A percentile compares a stretch with the other conserved stretches of the same genome.
Evolutionary conservation across 1,140 invertebrate genomes (phyloP).

Genomic region (Drosophila baimaii): DNA sequence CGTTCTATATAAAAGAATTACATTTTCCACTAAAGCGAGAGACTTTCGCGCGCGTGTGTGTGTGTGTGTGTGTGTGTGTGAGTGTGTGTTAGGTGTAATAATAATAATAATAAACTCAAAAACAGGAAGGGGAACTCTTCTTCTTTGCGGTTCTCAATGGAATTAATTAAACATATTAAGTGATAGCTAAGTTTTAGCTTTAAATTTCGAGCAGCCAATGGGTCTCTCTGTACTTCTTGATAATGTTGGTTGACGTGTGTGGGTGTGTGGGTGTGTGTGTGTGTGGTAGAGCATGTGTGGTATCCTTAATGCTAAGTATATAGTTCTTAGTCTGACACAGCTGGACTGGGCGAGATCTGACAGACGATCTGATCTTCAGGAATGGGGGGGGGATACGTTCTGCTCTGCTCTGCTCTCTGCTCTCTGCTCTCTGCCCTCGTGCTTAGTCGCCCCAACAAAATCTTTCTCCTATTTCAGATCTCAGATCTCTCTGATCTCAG

Average conservation of each 20-base stretch:
- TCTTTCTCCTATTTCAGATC: constrained; percentile 33
- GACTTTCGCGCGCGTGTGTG: not conserved
- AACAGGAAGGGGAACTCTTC: not conserved
- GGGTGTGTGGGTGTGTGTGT: not conserved
- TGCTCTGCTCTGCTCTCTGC: constrained; percentile 4
- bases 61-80: not conserved
- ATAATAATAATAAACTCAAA: not conserved
- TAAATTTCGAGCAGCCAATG: constrained; percentile 18
- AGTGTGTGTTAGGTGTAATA: not conserved
- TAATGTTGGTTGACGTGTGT: not conserved
- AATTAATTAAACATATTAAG: not conserved
- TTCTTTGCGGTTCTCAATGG: not conserved
- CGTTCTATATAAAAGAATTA: constrained; percentile 16
- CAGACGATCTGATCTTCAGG: constrained; percentile 8
- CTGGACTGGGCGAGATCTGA: constrained; percentile 12
- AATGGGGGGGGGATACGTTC: not conserved
- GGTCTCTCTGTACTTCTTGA: not conserved
- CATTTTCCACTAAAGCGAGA: not conserved
- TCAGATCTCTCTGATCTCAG: constrained; percentile 4
- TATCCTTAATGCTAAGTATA: constrained; percentile 23
- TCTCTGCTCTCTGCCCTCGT: constrained; percentile 8
- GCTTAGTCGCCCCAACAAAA: constrained; percentile 4
- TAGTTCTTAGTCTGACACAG: constrained; percentile 10
- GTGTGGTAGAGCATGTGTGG: constrained; percentile 9
- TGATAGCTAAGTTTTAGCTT: not conserved